Evolutionary conservation across 2,888 invertebrate genomes (phyloP).

Genomic region (Argyresthia goedartella): DNA sequence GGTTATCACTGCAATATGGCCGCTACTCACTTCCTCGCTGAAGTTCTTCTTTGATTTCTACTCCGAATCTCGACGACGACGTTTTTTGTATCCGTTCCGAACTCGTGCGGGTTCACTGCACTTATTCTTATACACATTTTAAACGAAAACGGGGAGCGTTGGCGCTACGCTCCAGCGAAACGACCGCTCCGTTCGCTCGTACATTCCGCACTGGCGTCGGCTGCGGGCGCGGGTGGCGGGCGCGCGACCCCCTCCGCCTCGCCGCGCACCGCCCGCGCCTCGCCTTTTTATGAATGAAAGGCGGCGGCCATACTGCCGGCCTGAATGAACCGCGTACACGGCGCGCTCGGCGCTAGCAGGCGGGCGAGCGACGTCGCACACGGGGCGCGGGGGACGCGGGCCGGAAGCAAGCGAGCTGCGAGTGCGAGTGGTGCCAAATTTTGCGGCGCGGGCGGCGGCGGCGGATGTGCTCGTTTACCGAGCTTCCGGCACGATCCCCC

Average conservation of each 20-base stretch:
- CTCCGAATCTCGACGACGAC: constrained; percentile 69
- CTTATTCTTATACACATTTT: constrained; percentile 72
- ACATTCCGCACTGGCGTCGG: constrained; percentile 71
- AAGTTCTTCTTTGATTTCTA: constrained; percentile 71
- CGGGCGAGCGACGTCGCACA: constrained; percentile 50
- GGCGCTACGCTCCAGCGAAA: constrained; percentile 72
- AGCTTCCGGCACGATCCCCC: constrained; percentile 68
- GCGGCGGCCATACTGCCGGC: constrained; percentile 72
- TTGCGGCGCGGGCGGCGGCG: constrained; percentile 68
- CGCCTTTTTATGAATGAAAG: constrained; percentile 81
- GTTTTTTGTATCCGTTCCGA: constrained; percentile 67
- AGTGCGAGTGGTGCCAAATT: constrained; percentile 68
- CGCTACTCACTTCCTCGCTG: constrained; percentile 72
- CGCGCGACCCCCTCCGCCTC: constrained; percentile 64
- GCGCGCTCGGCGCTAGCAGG: constrained; percentile 70
- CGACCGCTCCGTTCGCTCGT: constrained; percentile 70
- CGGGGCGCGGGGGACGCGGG: constrained; percentile 58
- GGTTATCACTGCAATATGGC: constrained; percentile 72
- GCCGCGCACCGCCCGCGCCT: constrained; percentile 55
- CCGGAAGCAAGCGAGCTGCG: constrained; percentile 67
- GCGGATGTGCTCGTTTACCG: constrained; percentile 69
- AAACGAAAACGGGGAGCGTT: constrained; percentile 71
- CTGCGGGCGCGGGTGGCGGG: constrained; percentile 63
- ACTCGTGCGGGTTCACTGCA: constrained; percentile 71
- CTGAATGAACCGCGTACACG: constrained; percentile 76